Base-by-base conservation (phyloP, 2,888 invertebrate species). In the Kuschelorhynchus macadamiae region DNA sequence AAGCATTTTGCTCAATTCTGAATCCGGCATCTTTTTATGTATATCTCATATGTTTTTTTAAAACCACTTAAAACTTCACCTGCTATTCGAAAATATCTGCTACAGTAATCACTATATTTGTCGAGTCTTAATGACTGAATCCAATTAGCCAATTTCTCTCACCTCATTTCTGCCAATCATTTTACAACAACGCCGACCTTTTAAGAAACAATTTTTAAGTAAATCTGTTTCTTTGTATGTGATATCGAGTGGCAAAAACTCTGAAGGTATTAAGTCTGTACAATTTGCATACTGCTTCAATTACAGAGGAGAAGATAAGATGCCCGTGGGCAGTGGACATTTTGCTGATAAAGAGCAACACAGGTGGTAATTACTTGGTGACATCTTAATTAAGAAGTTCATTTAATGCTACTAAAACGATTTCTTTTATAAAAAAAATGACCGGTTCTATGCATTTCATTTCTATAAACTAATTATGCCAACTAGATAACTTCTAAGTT, bases 351-450 rank as follows among this genome's bases (percentile, higher is more conserved):
- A 41, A 52, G 39, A 60, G 57, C 39, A 55, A 55, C 41, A 59
- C 20, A 50, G 25, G 50, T 53, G 63, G 33, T 55, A 64, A 68
- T 68, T 68, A 68, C 50, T n/a, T 11, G 25, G 47, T 67, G 53
- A 69, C 65, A 47, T 47, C 65, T 69, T 69, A 47, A 69, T 69
- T 74, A 75, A 72, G 75, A 67, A 46, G 63, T 36, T 30, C 55
- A 63, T 55, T 55, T 32, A 32, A 55, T 8, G 14, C 18, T 11
- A 30, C 2, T 12, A 0, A 52, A 44, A 41, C 52, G 52, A 61
- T 61, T 61, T 61, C 30, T 61, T 30, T 18, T 36, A 12, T 21
- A 50, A 59, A 49, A 59, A 21, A 17, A n/a, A n/a, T n/a, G n/a
- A n/a, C n/a, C n/a, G n/a, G n/a, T n/a, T n/a, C n/a, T n/a, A n/a